Percentiles rank a stretch among this genome's conserved stretches.
Conservation (phyloP, 2,113 vertebrate genomes). For the Andinoacara biseriatus region DNA sequence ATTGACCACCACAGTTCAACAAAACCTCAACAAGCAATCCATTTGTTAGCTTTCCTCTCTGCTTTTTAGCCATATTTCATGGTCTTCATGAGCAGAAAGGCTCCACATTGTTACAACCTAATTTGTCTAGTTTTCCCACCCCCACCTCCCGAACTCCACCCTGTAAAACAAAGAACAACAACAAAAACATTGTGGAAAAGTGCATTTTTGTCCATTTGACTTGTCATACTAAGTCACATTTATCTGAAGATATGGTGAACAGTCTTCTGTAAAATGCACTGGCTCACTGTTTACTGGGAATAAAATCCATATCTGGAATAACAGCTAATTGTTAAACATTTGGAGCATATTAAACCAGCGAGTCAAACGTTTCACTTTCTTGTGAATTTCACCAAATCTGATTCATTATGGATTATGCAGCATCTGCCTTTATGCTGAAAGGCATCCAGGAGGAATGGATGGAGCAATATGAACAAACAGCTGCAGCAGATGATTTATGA, state of each 20-base stretch:
- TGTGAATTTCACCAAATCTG: neutral
- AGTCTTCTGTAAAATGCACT: too few relatives aligned
- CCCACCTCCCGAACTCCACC: too few relatives aligned
- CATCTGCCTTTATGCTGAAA: constrained; percentile 15
- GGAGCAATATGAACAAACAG: constrained; percentile 36
- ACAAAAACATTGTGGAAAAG: too few relatives aligned
- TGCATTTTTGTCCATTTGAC: too few relatives aligned
- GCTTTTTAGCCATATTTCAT: neutral
- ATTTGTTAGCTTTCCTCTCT: neutral
- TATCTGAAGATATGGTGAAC: too few relatives aligned
- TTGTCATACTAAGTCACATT: too few relatives aligned
- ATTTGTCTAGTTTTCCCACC: too few relatives aligned
- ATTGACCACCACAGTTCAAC: neutral
- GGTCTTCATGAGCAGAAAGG: too few relatives aligned
- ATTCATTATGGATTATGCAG: neutral
- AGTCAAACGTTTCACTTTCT: neutral
- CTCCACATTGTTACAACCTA: too few relatives aligned
- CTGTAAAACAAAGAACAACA: too few relatives aligned
- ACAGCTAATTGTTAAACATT: neutral
- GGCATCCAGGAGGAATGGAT: constrained; percentile 28
- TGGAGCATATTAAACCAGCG: neutral
- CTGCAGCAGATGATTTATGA: constrained; percentile 55
- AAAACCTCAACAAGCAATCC: neutral
- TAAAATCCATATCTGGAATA: neutral
- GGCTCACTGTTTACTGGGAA: neutral